Evolutionary conservation across 2,113 vertebrate genomes (phyloP).

Genomic region (Anarhynchus alexandrinus): DNA sequence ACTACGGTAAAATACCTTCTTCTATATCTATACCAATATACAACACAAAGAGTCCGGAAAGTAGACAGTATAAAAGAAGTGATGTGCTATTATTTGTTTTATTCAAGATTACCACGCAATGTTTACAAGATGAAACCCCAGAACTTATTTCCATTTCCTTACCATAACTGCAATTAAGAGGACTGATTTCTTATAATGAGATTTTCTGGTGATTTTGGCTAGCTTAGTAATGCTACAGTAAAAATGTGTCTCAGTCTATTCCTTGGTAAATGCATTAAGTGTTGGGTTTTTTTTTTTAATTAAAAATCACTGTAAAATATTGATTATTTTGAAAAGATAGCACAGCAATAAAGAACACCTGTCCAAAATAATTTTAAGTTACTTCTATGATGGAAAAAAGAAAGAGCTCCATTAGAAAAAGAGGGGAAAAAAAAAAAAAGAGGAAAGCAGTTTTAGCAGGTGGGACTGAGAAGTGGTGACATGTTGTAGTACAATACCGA

Average conservation of each 20-base stretch:
- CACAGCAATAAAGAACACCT: not conserved
- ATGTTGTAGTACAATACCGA: slow-evolving; percentile 7
- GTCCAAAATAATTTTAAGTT: not conserved
- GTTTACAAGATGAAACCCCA: not conserved
- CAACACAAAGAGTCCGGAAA: not conserved
- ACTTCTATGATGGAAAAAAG: not conserved
- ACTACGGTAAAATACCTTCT: not conserved
- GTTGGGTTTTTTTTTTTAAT: not conserved
- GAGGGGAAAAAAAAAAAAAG: not conserved
- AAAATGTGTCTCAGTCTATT: not conserved
- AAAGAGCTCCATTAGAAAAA: not conserved
- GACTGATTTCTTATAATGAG: not conserved
- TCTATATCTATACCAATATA: too few relatives aligned
- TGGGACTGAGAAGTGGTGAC: slow-evolving; percentile 57
- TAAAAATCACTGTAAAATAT: not conserved
- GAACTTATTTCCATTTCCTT: not conserved
- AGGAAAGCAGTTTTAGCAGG: slow-evolving; percentile 23
- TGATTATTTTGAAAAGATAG: not conserved
- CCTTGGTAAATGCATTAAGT: not conserved
- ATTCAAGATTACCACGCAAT: not conserved
- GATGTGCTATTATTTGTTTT: not conserved
- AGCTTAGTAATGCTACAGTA: not conserved
- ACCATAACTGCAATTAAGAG: not conserved
- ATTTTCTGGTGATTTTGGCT: not conserved
- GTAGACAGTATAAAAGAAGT: not conserved